phyloP scores from a whole-genome alignment of 2,797 vertebrate species.

The Cryptoprocta ferox region DNA sequence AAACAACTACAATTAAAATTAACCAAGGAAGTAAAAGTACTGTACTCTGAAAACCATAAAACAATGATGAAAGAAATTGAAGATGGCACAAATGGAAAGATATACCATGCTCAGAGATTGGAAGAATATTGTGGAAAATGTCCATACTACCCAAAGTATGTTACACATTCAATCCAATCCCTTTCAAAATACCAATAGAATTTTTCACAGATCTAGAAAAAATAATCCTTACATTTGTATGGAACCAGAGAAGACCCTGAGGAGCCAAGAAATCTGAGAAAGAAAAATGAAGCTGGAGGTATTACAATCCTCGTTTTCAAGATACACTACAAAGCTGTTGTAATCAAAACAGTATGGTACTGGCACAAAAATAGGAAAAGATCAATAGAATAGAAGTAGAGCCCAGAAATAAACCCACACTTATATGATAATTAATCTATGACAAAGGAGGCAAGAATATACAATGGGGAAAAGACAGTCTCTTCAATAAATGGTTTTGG shows the following conservation, averaged over 20 bases:
- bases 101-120: background rate
- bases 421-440: background rate
- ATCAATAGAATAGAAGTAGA: background rate
- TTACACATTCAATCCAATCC: background rate
- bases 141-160: background rate
- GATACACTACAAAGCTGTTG: background rate
- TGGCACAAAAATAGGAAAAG: background rate
- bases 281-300: background rate
- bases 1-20: background rate
- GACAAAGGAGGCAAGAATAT: background rate
- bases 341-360: background rate
- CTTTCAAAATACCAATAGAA: background rate
- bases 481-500: background rate
- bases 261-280: background rate
- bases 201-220: background rate
- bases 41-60: background rate
- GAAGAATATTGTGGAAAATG: background rate
- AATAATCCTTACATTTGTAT: background rate
- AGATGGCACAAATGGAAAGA: background rate
- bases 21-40: background rate
- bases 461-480: background rate
- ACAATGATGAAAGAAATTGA: background rate
- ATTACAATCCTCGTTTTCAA: background rate
- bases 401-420: background rate
- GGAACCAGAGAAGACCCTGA: background rate